These are phyloP conservation scores for Fistularia tabacaria DNA, from an alignment of 2,797 vertebrate genomes.

Conservation along the genomic window DNA sequence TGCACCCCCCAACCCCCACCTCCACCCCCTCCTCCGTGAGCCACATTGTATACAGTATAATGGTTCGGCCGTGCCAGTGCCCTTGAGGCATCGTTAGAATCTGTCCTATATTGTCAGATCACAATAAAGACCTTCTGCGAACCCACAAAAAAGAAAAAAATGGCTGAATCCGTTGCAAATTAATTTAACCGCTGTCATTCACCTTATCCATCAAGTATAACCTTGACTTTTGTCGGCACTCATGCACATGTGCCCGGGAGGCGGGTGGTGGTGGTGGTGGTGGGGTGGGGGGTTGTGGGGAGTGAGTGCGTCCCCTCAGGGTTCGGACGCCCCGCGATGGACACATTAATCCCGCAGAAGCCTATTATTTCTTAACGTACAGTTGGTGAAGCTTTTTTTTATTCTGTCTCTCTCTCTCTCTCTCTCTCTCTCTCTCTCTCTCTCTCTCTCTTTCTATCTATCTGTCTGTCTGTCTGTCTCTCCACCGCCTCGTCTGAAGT, in stretches of 20 bases:
- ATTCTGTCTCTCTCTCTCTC: too few relatives aligned
- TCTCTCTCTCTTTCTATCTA: too few relatives aligned
- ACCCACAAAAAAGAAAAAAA: conserved; percentile 7
- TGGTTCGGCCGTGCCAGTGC: conserved; percentile 51
- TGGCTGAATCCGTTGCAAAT: conserved; percentile 21
- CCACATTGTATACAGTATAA: conserved; percentile 65
- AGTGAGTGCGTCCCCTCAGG: conserved; percentile 13
- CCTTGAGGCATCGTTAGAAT: conserved; percentile 72
- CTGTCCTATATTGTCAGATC: conserved; percentile 58
- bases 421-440: too few relatives aligned
- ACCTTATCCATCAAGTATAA: conserved; percentile 44
- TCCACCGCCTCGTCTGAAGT: too few relatives aligned
- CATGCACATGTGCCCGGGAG: background rate
- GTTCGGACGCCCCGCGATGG: too few relatives aligned
- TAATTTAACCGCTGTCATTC: conserved; percentile 31
- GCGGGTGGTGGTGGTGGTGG: background rate
- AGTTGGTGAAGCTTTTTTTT: too few relatives aligned
- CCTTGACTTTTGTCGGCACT: conserved; percentile 51
- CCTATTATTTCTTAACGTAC: too few relatives aligned
- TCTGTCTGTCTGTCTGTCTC: too few relatives aligned
- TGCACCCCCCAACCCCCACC: background rate
- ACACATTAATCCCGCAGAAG: conserved; percentile 4
- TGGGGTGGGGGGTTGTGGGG: too few relatives aligned
- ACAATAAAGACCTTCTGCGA: conserved; percentile 34
- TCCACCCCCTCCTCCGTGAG: conserved; percentile 40